Base-by-base conservation (phyloP, 2,113 vertebrate genomes). In the Cyanoderma ruficeps region DNA sequence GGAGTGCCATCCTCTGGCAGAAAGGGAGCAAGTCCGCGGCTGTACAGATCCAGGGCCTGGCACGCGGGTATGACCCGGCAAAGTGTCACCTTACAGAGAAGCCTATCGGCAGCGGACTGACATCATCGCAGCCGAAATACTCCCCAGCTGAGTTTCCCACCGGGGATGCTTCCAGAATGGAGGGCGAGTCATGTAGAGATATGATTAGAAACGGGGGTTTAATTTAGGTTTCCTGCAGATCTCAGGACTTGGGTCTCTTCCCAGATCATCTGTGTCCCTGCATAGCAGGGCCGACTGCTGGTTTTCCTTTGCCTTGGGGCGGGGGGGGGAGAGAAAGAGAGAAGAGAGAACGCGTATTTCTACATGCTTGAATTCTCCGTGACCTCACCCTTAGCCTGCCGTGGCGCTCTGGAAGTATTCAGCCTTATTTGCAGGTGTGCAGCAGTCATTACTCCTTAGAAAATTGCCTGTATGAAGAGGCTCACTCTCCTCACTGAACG, bases 141-240 rank as follows among this genome's bases (percentile, higher is more conserved):
- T 96, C 79, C 91, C 94, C 96, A 97, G 96, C 96, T 97, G 95
- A 93, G 93, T 67, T 94, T 97, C 90, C 97, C 95, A 92, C 93
- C 18, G 30, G 94, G 69, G 89, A 90, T 83, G 85, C 84, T 96
- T 94, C 91, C 93, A 87, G 93, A 96, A 91, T 91, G 78, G 65
- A 95, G 83, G 22, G 53, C 83, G 3, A 94, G 93, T 95, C 94
- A 89, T 24, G 13, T 35, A 93, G 74, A 82, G 93, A 88, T 92
- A 86, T 59, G 84, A 91, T 85, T 84, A 83, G 87, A 65, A 93
- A 33, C 8, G 6, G 70, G 60, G 24, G 41, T 83, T 93, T 96
- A 81, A 95, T 95, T 91, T 95, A 93, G 81, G 33, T 96, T 93
- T 97, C 95, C 94, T 97, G 94, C 85, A 67, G 90, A 95, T 96